Evolutionary conservation across 2,797 vertebrate genomes (phyloP).

Genomic region (Falco naumanni): DNA sequence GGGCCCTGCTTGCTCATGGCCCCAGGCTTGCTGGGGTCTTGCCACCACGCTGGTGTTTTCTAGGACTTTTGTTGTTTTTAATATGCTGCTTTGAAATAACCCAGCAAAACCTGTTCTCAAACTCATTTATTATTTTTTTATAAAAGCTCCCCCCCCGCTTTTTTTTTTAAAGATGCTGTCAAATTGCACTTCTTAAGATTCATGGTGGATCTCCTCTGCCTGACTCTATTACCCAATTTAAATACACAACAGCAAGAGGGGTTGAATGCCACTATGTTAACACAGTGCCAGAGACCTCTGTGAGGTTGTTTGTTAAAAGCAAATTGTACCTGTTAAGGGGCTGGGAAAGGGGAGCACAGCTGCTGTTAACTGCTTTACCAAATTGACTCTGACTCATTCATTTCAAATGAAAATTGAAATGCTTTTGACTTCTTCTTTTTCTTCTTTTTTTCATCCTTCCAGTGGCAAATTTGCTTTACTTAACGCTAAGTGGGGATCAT

Average conservation of each 20-base stretch:
- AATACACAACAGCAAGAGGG: conserved; percentile 67
- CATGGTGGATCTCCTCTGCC: conserved; percentile 53
- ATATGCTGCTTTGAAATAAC: not conserved
- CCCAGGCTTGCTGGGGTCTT: not conserved
- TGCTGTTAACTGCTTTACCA: conserved; percentile 75
- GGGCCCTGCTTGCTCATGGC: not conserved
- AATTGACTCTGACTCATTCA: conserved; percentile 77
- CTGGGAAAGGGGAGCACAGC: conserved; percentile 62
- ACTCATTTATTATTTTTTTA: conserved; percentile 36
- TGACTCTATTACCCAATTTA: conserved; percentile 72
- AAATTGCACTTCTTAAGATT: conserved; percentile 72
- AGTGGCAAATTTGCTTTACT: conserved; percentile 76
- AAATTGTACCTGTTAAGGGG: conserved; percentile 77
- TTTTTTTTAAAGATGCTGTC: conserved; percentile 18
- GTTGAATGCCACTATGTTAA: conserved; percentile 70
- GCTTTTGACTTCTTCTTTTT: conserved; percentile 68
- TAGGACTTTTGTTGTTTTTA: not conserved
- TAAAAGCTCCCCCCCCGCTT: not conserved
- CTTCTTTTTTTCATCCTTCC: conserved; percentile 32
- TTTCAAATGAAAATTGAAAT: conserved; percentile 79
- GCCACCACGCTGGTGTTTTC: not conserved
- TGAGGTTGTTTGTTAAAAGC: conserved; percentile 77
- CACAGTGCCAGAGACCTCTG: conserved; percentile 70
- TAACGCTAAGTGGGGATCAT: conserved; percentile 79
- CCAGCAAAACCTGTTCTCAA: not conserved